A percentile compares a stretch with the other conserved stretches of the same genome.
Evolutionary conservation across 2,797 vertebrate species (phyloP).

Genomic region (Carcharodon carcharias): DNA sequence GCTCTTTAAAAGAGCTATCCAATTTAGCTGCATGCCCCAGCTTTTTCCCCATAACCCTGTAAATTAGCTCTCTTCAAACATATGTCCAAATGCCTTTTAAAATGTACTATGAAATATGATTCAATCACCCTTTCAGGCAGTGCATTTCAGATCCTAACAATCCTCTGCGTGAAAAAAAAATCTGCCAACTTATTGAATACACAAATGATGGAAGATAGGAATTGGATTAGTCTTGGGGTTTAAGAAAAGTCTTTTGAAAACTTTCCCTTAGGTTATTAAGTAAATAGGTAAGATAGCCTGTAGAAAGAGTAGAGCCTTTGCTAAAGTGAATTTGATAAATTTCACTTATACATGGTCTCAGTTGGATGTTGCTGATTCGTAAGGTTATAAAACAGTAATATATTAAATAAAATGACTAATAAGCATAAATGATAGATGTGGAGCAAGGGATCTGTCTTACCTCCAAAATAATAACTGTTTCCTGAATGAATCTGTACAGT

Average conservation of each 20-base stretch:
- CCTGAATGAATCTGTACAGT: conserved; percentile 54
- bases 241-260: background rate
- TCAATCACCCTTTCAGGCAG: background rate
- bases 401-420: background rate
- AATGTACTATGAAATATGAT: background rate
- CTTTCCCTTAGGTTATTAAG: background rate
- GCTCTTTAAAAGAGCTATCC: background rate
- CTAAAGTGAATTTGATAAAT: background rate
- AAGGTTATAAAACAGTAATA: background rate
- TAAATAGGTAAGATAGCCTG: background rate
- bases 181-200: background rate
- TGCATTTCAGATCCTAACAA: background rate
- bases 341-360: background rate
- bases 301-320: background rate
- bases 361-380: background rate
- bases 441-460: conserved; percentile 52
- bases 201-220: background rate
- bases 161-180: background rate
- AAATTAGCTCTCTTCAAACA: background rate
- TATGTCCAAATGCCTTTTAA: too few relatives aligned
- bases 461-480: conserved; percentile 71
- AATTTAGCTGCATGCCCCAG: background rate
- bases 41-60: background rate
- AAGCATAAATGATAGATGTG: background rate
- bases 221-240: background rate